Percentiles rank a stretch among this genome's conserved stretches.
Evolutionary conservation across 2,888 invertebrate genomes (phyloP).

Genomic region (Notodonta dromedarius): DNA sequence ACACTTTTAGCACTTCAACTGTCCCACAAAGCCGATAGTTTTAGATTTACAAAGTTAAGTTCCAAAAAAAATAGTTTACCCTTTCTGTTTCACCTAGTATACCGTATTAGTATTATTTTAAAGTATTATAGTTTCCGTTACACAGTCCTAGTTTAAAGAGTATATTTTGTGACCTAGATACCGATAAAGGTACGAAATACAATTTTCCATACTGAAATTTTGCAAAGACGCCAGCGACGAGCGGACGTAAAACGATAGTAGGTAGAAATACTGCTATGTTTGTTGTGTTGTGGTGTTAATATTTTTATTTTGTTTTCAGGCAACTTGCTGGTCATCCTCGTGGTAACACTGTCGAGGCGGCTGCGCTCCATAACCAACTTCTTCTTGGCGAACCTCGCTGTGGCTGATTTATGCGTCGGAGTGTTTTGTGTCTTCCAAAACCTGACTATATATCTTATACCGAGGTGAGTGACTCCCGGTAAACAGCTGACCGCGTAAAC

Average conservation of each 20-base stretch:
- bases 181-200: too few relatives aligned
- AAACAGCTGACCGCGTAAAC: constrained; percentile 25
- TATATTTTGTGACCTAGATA: too few relatives aligned
- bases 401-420: constrained; percentile 96
- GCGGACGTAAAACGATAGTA: not conserved
- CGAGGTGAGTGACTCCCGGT: constrained; percentile 81
- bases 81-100: too few relatives aligned
- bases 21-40: too few relatives aligned
- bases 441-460: constrained; percentile 91
- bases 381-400: constrained; percentile 94
- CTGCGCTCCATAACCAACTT: constrained; percentile 96
- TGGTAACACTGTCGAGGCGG: constrained; percentile 91
- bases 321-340: constrained; percentile 93
- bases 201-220: too few relatives aligned
- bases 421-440: constrained; percentile 96
- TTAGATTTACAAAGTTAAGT: too few relatives aligned
- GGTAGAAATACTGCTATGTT: not conserved
- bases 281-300: not conserved
- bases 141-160: too few relatives aligned
- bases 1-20: too few relatives aligned
- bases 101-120: too few relatives aligned
- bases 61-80: too few relatives aligned
- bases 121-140: too few relatives aligned
- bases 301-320: constrained; percentile 85
- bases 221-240: not conserved